Evolutionary conservation across 2,797 vertebrate species (phyloP).

Genomic region (Brotula barbata): DNA sequence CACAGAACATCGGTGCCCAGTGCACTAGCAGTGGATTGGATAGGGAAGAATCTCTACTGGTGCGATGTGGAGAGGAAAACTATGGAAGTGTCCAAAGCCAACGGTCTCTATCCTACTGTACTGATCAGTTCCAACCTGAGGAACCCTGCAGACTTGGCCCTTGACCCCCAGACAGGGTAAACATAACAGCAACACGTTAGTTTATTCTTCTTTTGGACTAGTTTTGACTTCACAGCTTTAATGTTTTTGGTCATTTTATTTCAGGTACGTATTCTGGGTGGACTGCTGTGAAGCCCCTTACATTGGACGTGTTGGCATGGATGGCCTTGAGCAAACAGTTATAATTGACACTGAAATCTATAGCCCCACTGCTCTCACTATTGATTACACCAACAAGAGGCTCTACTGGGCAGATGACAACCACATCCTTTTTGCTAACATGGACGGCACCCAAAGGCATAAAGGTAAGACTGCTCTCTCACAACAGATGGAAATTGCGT

Average conservation of each 20-base stretch:
- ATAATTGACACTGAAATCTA: constrained; percentile 93
- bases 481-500: no score
- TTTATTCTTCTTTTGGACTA: neutral
- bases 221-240: constrained; percentile 17
- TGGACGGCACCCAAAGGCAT: constrained; percentile 91
- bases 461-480: constrained; percentile 88
- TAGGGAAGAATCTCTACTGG: constrained; percentile 99
- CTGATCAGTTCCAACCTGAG: constrained; percentile 90
- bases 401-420: constrained; percentile 97
- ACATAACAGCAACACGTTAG: constrained; percentile 21
- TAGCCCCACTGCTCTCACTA: constrained; percentile 91
- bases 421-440: constrained; percentile 94
- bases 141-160: constrained; percentile 88
- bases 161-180: constrained; percentile 93
- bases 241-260: no score
- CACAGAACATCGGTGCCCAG: constrained; percentile 95
- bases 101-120: constrained; percentile 91
- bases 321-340: constrained; percentile 87
- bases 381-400: constrained; percentile 94
- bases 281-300: constrained; percentile 94
- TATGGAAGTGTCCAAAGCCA: constrained; percentile 96
- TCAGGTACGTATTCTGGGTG: constrained; percentile 96
- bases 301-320: constrained; percentile 94
- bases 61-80: constrained; percentile 93
- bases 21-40: constrained; percentile 95